Base-by-base conservation (phyloP, 2,888 invertebrate genomes). In the Andrena dorsata region DNA sequence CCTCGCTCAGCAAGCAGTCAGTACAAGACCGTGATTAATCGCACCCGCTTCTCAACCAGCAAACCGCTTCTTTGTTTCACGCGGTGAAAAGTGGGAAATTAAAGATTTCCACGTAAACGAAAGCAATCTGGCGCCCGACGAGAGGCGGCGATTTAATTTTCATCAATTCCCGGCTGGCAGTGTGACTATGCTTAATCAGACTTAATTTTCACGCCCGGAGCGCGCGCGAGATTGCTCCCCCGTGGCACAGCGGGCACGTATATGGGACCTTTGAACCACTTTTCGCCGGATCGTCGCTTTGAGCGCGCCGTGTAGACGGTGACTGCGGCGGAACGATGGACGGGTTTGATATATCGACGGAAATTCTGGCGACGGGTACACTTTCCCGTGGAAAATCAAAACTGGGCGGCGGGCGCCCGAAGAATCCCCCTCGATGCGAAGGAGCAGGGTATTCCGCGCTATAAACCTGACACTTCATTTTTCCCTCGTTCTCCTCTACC, bases 301-400 rank as follows among this genome's bases (percentile, higher is more conserved):
- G 30, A 49, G 63, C 68, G 28, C 23, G 61, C 16, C 20, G 30
- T 23, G 10, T 32, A 28, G 32, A 20, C 26, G 26, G 30, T 13
- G 53, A 49, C 32, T 28, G 58, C 16, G 64, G 51, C 23, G 13
- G 53, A 73, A 71, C 10, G 61, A 53, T 32, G 47, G 28, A 51
- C 51, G 32, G 49, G 60, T 86, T 86, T 85, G 79, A 84, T 76
- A 76, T 69, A 80, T 35, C 56, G 77, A 16, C 51, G 71, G 51
- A 20, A 71, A 75, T 68, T 60, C 49, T 3, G 16, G 4, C 2
- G 32, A 35, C 20, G 60, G 26, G 6, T 26, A 35, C 30, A 28
- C 20, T 73, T 77, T 74, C 49, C 56, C 65, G 64, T 28, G 5
- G 86, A 84, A 88, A 89, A 90, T 89, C 85, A 90, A 82, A 87